These are phyloP conservation scores for Anolis carolinensis DNA, from an alignment of 2,113 vertebrate genomes.

Conservation along the genomic window DNA sequence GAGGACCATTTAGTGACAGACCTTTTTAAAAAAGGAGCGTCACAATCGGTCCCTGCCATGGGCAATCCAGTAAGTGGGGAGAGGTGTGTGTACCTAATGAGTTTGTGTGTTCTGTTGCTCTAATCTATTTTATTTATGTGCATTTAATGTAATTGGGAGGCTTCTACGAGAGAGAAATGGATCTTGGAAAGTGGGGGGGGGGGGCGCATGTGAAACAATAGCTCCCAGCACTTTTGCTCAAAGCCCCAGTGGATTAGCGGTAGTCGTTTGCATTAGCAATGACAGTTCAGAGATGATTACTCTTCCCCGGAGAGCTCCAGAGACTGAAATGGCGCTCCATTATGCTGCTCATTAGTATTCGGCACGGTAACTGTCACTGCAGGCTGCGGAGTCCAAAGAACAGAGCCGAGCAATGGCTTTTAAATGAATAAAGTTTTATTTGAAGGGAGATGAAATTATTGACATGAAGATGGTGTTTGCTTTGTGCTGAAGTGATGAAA, in stretches of 20 bases:
- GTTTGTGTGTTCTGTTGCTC: conserved; percentile 19
- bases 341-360: conserved; percentile 63
- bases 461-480: conserved; percentile 37
- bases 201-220: conserved; percentile 49
- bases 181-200: conserved; percentile 28
- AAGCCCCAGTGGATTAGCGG: conserved; percentile 44
- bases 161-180: conserved; percentile 36
- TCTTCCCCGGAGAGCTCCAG: conserved; percentile 56
- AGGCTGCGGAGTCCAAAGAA: conserved; percentile 52
- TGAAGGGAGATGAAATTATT: conserved; percentile 48
- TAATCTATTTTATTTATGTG: conserved; percentile 24
- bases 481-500: conserved; percentile 30
- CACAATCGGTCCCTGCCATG: background rate
- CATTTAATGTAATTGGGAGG: conserved; percentile 53
- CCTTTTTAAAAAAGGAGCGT: conserved; percentile 29
- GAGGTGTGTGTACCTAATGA: conserved; percentile 8
- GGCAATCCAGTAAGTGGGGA: conserved; percentile 37
- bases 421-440: conserved; percentile 57
- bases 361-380: conserved; percentile 34
- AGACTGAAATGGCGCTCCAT: conserved; percentile 54
- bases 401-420: conserved; percentile 55
- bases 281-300: conserved; percentile 60
- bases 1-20: background rate
- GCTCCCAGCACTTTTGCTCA: conserved; percentile 44
- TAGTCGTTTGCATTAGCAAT: conserved; percentile 60